These are phyloP conservation scores for Erebia ligea DNA, from an alignment of 2,888 invertebrate species.

Conservation along the genomic window DNA sequence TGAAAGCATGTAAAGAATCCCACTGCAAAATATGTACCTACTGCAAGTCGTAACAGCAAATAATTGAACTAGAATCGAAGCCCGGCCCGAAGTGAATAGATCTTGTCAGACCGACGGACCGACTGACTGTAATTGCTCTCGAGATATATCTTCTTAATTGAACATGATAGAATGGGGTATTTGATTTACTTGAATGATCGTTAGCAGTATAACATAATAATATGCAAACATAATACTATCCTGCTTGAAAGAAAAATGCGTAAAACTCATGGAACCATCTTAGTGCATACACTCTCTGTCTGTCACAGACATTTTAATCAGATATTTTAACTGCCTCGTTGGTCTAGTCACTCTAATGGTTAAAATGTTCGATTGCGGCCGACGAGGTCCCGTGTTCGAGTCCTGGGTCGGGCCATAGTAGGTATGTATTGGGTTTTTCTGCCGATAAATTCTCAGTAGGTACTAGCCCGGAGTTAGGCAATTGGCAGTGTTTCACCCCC, in stretches of 20 bases:
- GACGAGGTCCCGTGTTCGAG: too few species aligned
- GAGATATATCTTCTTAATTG: conserved; percentile 32
- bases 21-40: conserved; percentile 1
- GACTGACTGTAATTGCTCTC: conserved; percentile 28
- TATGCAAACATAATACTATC: not conserved
- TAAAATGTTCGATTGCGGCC: too few species aligned
- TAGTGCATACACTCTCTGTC: not conserved
- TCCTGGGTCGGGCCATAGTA: too few species aligned
- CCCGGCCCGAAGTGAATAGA: conserved; percentile 16
- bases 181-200: conserved; percentile 12
- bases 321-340: not conserved
- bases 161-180: conserved; percentile 20
- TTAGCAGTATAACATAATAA: not conserved
- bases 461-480: too few species aligned
- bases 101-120: conserved; percentile 27
- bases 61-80: conserved; percentile 15
- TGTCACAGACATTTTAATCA: not conserved
- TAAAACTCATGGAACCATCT: not conserved
- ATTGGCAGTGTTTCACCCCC: too few species aligned
- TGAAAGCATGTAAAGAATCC: not conserved
- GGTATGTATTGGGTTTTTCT: too few species aligned
- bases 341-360: too few species aligned
- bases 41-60: conserved; percentile 6
- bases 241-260: not conserved
- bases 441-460: too few species aligned